Evolutionary conservation across 1,140 invertebrate species (phyloP).

Genomic region (Neodiprion pinetum): DNA sequence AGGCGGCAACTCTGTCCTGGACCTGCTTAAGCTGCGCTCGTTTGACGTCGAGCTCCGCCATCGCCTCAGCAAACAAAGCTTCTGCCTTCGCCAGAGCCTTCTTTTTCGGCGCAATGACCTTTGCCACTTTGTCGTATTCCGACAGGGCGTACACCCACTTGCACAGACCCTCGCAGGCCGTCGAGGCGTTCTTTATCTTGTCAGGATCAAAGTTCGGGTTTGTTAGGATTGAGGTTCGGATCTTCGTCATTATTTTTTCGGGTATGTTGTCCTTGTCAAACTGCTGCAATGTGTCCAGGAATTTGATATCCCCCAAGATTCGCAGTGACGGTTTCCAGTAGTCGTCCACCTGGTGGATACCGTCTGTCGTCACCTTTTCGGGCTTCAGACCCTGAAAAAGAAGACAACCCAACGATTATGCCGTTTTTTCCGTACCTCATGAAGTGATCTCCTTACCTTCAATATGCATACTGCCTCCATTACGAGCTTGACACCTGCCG

Average conservation of each 20-base stretch:
- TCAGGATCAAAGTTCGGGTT: conserved; percentile 93
- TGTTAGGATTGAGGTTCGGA: conserved; percentile 78
- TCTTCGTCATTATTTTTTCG: conserved; percentile 79
- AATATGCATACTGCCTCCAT: conserved; percentile 97
- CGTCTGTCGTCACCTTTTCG: conserved; percentile 81
- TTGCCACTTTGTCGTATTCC: conserved; percentile 91
- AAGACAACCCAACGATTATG: background rate
- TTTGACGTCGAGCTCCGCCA: conserved; percentile 77
- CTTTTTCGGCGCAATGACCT: conserved; percentile 89
- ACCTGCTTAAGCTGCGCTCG: conserved; percentile 77
- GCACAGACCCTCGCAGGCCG: conserved; percentile 81
- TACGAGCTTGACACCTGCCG: conserved; percentile 89
- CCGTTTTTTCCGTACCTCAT: background rate
- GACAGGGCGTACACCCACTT: conserved; percentile 92
- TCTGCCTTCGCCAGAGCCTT: conserved; percentile 80
- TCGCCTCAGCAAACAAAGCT: conserved; percentile 71
- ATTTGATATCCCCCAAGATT: conserved; percentile 89
- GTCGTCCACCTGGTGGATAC: conserved; percentile 75
- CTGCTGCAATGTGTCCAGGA: conserved; percentile 80
- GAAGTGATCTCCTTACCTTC: conserved; percentile 67
- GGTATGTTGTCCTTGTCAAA: conserved; percentile 94
- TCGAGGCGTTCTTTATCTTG: conserved; percentile 81
- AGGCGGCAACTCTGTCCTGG: conserved; percentile 63
- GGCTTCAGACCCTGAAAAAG: conserved; percentile 77
- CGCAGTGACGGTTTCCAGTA: conserved; percentile 94